Base-by-base conservation (phyloP, 2,797 vertebrate genomes). In the Poeciliopsis infans region DNA sequence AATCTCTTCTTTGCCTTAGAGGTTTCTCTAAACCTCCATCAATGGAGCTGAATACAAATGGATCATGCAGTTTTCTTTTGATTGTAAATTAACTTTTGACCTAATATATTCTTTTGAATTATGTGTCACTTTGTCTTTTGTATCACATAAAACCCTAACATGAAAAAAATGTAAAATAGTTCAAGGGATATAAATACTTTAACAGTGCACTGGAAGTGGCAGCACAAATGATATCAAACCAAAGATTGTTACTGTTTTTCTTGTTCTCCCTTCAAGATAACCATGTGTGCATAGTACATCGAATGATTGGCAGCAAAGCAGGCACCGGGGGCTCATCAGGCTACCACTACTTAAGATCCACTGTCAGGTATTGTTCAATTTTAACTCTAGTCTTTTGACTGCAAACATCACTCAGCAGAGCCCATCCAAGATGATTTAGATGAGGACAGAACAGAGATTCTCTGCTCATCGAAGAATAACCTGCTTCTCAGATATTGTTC, bases 251-350 rank as follows among this genome's bases (percentile, higher is more conserved):
- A 53, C 36, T 78, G 20, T 69, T 13, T 82, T 13, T 82, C 79
- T 25, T 72, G 28, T 68, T 13, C 78, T 82, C 74, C 78, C 39
- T 82, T 83, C 73, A 66, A 99, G 98, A 99, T 91, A 99, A 98
- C 86, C 98, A 99, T 0, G 98, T 98, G 61, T 99, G 98, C 94
- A 96, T 98, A 96, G 98, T 98, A 85, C 98, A 99, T 88, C 96
- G 97, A 64, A 99, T 99, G 98, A 98, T 99, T 80, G 98, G 98
- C 83, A 97, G 96, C 94, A 99, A 99, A 87, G 93, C 96, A 10
- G 98, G 98, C 70, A 99, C 98, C 0, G 98, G 98, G 0, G 98
- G 98, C 18, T 99, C 98, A 23, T 99, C 98, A 7, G 98, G 98
- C 5, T 99, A 99, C 92, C 97, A 97, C 6, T 99, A 99, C 86